Percentiles rank a stretch among this genome's conserved stretches.
Conservation (phyloP, 1,140 invertebrate genomes). For the Harlomillsia oculata region DNA sequence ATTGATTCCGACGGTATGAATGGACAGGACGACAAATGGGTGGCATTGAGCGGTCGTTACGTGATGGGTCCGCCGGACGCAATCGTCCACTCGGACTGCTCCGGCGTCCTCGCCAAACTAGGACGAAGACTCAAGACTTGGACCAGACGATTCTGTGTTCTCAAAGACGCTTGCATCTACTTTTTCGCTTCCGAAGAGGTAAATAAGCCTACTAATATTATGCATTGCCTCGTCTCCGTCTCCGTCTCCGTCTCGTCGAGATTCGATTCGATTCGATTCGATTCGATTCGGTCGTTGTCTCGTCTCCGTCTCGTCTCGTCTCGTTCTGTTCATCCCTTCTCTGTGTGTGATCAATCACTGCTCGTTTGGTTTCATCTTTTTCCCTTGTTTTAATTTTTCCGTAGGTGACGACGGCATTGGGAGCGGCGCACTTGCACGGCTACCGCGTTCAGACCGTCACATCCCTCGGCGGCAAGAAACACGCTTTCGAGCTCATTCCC, state of each 20-base stretch:
- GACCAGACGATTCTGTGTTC: slow-evolving; percentile 83
- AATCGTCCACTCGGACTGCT: slow-evolving; percentile 75
- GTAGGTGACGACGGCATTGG: slow-evolving; percentile 41
- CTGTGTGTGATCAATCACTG: too few relatives aligned
- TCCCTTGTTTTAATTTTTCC: not conserved
- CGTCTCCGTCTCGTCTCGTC: too few relatives aligned
- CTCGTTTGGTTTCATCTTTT: too few relatives aligned
- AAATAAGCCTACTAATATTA: not conserved
- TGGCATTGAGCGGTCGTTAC: slow-evolving; percentile 54
- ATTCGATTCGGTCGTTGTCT: too few relatives aligned
- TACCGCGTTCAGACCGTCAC: slow-evolving; percentile 75
- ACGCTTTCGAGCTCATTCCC: slow-evolving; percentile 82
- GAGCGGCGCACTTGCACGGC: slow-evolving; percentile 86
- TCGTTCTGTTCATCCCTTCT: too few relatives aligned
- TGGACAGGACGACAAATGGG: slow-evolving; percentile 62
- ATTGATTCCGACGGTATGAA: too few relatives aligned
- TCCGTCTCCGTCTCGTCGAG: too few relatives aligned
- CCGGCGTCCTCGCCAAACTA: slow-evolving; percentile 77
- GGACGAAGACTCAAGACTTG: slow-evolving; percentile 60
- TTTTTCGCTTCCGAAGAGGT: slow-evolving; percentile 54
- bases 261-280: too few relatives aligned
- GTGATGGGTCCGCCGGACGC: slow-evolving; percentile 43
- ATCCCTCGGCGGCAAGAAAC: slow-evolving; percentile 59
- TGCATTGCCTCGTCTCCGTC: too few relatives aligned
- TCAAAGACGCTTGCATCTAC: slow-evolving; percentile 90